Evolutionary conservation across 2,113 vertebrate genomes (phyloP).

Genomic region (Falco punctatus): DNA sequence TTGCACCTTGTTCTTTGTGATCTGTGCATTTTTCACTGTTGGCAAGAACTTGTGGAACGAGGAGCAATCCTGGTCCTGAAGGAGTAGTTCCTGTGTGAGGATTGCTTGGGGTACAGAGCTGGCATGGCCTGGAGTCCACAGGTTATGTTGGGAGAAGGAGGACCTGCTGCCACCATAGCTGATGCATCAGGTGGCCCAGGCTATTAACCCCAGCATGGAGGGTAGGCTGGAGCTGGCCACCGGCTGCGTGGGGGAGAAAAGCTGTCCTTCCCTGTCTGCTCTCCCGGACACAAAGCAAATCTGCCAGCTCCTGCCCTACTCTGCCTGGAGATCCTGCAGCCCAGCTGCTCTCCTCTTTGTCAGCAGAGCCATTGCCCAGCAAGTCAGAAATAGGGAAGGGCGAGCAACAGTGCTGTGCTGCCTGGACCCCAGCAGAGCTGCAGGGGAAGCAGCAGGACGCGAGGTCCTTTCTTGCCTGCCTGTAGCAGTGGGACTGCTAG

Average conservation of each 20-base stretch:
- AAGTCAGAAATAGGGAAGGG: neutral
- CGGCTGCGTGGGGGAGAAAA: no score
- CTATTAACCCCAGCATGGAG: neutral
- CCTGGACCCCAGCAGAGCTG: neutral
- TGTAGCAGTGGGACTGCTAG: neutral
- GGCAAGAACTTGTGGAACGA: neutral
- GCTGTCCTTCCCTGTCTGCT: neutral
- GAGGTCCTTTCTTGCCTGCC: neutral
- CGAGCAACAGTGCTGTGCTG: rapidly evolving
- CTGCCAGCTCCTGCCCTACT: neutral
- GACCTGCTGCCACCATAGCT: neutral
- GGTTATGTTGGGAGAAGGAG: neutral
- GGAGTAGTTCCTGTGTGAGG: neutral
- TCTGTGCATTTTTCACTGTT: neutral
- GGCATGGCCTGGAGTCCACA: neutral
- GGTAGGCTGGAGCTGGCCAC: neutral
- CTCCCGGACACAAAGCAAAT: neutral
- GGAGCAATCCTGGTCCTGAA: neutral
- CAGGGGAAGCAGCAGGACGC: neutral
- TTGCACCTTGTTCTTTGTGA: neutral
- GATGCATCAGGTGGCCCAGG: neutral
- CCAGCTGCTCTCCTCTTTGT: neutral
- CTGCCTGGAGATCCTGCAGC: neutral
- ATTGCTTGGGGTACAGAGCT: neutral
- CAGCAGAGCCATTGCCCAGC: neutral